A percentile compares a stretch with the other conserved stretches of the same genome.
phyloP scores from a whole-genome alignment of 2,888 invertebrate species.

The Cacoxenus indagator region DNA sequence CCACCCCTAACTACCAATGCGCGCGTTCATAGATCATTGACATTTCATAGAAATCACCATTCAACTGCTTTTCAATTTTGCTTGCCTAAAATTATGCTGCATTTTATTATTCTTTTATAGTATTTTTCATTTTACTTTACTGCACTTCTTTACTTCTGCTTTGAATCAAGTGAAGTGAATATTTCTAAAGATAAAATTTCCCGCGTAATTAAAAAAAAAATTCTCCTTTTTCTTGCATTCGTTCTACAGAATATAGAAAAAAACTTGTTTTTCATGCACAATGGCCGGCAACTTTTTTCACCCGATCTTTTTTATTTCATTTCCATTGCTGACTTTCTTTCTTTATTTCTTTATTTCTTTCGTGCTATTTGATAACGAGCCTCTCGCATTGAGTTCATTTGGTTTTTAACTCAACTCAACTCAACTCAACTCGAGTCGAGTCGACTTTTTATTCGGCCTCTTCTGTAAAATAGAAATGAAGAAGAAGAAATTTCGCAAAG shows the following conservation, averaged over 20 bases:
- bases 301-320: conserved; percentile 7
- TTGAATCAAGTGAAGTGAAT: conserved; percentile 10
- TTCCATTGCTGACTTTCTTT: background rate
- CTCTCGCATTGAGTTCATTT: conserved; percentile 22
- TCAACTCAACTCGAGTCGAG: background rate
- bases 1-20: conserved; percentile 15
- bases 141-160: conserved; percentile 5
- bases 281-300: conserved; percentile 12
- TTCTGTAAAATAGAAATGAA: conserved; percentile 19
- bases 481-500: conserved; percentile 57
- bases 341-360: background rate
- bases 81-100: conserved; percentile 41
- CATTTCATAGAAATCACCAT: background rate
- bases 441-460: background rate
- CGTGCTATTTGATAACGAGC: conserved; percentile 21
- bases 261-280: conserved; percentile 23
- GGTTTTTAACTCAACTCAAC: no score
- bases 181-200: conserved; percentile 24
- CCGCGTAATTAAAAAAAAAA: conserved; percentile 42
- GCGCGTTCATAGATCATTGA: conserved; percentile 7
- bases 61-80: conserved; percentile 17
- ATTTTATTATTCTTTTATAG: background rate
- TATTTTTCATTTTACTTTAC: background rate
- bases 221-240: conserved; percentile 3
- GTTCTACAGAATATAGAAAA: conserved; percentile 17